phyloP scores from a whole-genome alignment of 2,888 invertebrate species.

The Habrosyne pyritoides region DNA sequence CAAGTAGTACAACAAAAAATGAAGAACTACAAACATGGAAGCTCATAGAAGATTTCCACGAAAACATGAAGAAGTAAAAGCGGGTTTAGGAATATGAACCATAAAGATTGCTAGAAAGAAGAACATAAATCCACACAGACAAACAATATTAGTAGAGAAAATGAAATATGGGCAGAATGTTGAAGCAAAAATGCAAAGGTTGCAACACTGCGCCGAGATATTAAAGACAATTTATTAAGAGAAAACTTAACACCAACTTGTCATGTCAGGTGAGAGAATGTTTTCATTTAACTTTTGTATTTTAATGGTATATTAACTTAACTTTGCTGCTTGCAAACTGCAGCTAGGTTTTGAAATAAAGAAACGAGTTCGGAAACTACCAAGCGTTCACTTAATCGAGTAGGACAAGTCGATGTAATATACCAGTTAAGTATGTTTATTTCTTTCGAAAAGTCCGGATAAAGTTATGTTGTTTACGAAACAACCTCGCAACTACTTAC shows the following conservation, averaged over 20 bases:
- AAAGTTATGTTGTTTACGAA: no score
- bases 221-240: slow-evolving; percentile 46
- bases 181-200: slow-evolving; percentile 40
- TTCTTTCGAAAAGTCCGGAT: not conserved
- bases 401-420: not conserved
- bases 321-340: not conserved
- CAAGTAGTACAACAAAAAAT: not conserved
- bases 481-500: no score
- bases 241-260: slow-evolving; percentile 30
- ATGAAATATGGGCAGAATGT: slow-evolving; percentile 34
- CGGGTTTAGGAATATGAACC: not conserved
- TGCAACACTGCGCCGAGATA: slow-evolving; percentile 32
- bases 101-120: not conserved
- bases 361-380: not conserved
- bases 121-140: not conserved
- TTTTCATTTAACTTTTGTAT: slow-evolving; percentile 30
- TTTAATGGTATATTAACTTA: slow-evolving; percentile 12
- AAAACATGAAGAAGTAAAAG: no score
- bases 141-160: slow-evolving; percentile 27
- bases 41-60: no score
- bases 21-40: no score
- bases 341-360: slow-evolving; percentile 12
- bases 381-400: not conserved
- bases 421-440: not conserved
- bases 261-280: slow-evolving; percentile 24